These are phyloP conservation scores for Pygoscelis adeliae DNA, from an alignment of 2,113 vertebrate genomes.

Conservation along the genomic window DNA sequence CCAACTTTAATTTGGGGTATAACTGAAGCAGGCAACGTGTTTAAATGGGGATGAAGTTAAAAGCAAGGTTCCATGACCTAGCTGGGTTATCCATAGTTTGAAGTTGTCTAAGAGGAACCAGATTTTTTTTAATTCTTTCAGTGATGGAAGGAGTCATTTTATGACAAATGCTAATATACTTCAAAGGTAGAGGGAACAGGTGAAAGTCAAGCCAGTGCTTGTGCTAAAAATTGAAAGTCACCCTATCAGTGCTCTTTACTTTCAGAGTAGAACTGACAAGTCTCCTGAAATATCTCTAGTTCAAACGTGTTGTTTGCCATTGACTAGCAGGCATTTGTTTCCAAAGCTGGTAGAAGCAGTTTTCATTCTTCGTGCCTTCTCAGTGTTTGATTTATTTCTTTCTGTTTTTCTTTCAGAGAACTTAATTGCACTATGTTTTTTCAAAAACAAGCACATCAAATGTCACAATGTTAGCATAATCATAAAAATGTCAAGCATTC, in stretches of 20 bases:
- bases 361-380: conserved; percentile 31
- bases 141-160: background rate
- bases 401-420: conserved; percentile 12
- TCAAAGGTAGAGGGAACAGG: conserved; percentile 24
- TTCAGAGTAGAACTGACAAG: conserved; percentile 27
- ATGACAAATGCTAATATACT: conserved; percentile 7
- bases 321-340: conserved; percentile 16
- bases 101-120: background rate
- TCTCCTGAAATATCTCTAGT: conserved; percentile 49
- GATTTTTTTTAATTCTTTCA: background rate
- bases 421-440: conserved; percentile 14
- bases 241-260: conserved; percentile 4
- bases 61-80: background rate
- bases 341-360: conserved; percentile 2
- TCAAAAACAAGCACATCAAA: conserved; percentile 24
- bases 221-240: conserved; percentile 18
- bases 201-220: conserved; percentile 32
- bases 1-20: background rate
- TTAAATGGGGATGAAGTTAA: background rate
- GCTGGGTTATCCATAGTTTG: background rate
- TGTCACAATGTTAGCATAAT: conserved; percentile 28
- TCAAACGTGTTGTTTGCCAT: conserved; percentile 20
- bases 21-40: background rate
- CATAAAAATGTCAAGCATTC: conserved; percentile 32
- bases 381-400: conserved; percentile 54